A percentile compares a stretch with the other conserved stretches of the same genome.
phyloP scores from a whole-genome alignment of 2,888 invertebrate genomes.

The Mimachlamys varia region DNA sequence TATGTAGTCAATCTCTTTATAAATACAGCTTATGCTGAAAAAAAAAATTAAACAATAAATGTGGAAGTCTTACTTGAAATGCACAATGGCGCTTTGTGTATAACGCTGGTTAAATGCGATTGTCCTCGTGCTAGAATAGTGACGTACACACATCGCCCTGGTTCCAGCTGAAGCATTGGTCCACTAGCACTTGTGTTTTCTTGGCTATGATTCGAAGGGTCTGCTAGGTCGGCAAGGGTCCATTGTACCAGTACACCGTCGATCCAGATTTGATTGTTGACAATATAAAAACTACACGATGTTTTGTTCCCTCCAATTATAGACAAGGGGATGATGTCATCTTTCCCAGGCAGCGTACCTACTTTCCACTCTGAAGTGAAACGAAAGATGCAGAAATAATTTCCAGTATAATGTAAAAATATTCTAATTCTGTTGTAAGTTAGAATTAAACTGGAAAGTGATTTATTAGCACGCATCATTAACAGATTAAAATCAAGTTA shows the following conservation, averaged over 20 bases:
- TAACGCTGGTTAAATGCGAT: constrained; percentile 55
- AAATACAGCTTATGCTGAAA: too few relatives aligned
- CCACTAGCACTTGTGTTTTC: not conserved
- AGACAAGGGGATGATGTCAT: constrained; percentile 59
- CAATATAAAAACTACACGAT: constrained; percentile 53
- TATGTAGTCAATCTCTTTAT: too few relatives aligned
- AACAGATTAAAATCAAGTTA: too few relatives aligned
- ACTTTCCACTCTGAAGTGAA: constrained; percentile 56
- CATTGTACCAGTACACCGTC: not conserved
- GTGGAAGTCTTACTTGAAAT: constrained; percentile 58
- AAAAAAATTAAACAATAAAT: too few relatives aligned
- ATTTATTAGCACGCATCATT: too few relatives aligned
- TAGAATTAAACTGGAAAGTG: too few relatives aligned
- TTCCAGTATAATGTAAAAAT: too few relatives aligned
- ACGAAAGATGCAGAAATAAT: too few relatives aligned
- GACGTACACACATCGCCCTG: constrained; percentile 60
- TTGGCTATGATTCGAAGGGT: not conserved
- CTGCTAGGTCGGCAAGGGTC: not conserved
- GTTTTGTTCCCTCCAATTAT: constrained; percentile 51
- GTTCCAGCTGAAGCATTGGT: constrained; percentile 58
- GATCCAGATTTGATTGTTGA: constrained; percentile 54
- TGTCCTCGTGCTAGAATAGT: constrained; percentile 57
- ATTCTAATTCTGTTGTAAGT: too few relatives aligned
- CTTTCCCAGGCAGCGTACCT: constrained; percentile 50
- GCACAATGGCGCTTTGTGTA: constrained; percentile 55